A percentile compares a stretch with the other conserved stretches of the same genome.
These are phyloP conservation scores for Paraplagusia blochii DNA, from an alignment of 2,113 vertebrate species.

Conservation along the genomic window DNA sequence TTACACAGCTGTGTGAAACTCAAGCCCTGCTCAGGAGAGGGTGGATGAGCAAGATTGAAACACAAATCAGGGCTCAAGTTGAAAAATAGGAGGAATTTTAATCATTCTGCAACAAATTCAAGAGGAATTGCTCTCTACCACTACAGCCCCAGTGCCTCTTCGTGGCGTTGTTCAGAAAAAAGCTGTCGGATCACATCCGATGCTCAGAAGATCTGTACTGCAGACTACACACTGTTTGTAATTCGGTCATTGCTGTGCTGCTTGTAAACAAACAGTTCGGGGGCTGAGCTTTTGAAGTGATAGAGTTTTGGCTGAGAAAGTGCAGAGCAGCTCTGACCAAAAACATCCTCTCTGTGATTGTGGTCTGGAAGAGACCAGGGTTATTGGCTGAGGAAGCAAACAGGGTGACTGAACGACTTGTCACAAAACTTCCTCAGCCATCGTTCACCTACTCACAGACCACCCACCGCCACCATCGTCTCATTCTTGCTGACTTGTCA, in stretches of 20 bases:
- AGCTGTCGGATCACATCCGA: slow-evolving; percentile 4
- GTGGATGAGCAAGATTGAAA: background rate
- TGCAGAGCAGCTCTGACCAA: slow-evolving; percentile 61
- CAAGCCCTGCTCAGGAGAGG: slow-evolving; percentile 35
- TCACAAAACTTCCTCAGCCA: slow-evolving; percentile 61
- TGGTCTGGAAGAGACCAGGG: slow-evolving; percentile 65
- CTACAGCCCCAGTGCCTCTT: slow-evolving; percentile 45
- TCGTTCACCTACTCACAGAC: slow-evolving; percentile 48
- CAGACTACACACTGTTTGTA: slow-evolving; percentile 47
- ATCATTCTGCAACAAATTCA: too few species aligned
- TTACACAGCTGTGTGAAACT: slow-evolving; percentile 62
- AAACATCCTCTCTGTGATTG: slow-evolving; percentile 69
- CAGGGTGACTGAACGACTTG: slow-evolving; percentile 72
- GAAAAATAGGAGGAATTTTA: too few species aligned
- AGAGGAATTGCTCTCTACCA: background rate
- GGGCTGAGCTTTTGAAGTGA: slow-evolving; percentile 62
- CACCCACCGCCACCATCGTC: slow-evolving; percentile 35
- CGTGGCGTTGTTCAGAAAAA: slow-evolving; percentile 67
- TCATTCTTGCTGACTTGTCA: background rate
- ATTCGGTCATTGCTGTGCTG: slow-evolving; percentile 50
- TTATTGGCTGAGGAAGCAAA: slow-evolving; percentile 70
- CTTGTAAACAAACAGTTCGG: slow-evolving; percentile 63
- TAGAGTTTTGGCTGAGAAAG: slow-evolving; percentile 66
- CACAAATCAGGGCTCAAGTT: background rate
- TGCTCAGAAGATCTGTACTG: slow-evolving; percentile 19